A percentile compares a stretch with the other conserved stretches of the same genome.
Evolutionary conservation across 2,113 vertebrate genomes (phyloP).

Genomic region (Zosterops borbonicus): DNA sequence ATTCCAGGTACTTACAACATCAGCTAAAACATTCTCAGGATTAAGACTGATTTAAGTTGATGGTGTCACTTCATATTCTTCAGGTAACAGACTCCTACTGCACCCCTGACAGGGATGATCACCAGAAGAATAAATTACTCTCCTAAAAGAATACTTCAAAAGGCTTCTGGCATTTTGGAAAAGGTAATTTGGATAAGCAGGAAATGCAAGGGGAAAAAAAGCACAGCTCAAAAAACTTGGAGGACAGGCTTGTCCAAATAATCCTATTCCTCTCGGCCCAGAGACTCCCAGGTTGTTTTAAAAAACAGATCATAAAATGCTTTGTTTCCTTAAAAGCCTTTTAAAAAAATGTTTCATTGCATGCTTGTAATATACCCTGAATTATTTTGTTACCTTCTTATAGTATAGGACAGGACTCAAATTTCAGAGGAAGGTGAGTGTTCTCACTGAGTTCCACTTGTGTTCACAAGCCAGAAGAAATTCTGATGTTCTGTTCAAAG

Average conservation of each 20-base stretch:
- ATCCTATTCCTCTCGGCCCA: background rate
- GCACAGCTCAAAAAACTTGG: background rate
- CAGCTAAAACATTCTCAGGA: background rate
- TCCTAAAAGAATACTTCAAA: background rate
- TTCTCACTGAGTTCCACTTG: background rate
- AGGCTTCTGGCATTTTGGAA: background rate
- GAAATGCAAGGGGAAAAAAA: background rate
- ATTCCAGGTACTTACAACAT: background rate
- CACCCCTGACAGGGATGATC: background rate
- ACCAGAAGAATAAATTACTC: background rate
- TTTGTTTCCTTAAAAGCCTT: background rate
- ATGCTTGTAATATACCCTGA: background rate
- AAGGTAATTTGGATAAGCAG: background rate
- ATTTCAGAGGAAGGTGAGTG: background rate
- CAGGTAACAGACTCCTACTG: background rate
- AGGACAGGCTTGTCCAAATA: background rate
- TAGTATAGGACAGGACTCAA: background rate
- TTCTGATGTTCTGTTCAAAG: background rate
- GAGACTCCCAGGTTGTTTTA: background rate
- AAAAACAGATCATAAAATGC: background rate
- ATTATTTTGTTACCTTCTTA: background rate
- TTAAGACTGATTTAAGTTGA: background rate
- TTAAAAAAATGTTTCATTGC: rapidly evolving
- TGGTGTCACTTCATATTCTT: background rate
- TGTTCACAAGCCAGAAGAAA: background rate